Base-by-base conservation (phyloP, 2,888 invertebrate species). In the Diaperis boleti region DNA sequence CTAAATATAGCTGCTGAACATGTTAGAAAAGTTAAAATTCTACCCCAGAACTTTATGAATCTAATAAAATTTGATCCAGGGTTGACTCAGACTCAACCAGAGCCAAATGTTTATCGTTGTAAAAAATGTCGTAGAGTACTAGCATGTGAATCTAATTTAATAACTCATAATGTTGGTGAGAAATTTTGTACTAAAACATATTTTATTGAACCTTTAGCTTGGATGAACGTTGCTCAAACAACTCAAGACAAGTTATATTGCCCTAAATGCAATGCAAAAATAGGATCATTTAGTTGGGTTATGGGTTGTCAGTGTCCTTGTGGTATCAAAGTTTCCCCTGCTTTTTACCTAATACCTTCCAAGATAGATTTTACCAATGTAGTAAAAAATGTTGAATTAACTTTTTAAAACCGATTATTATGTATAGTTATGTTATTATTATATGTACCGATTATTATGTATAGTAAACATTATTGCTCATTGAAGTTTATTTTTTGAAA, bases 201-300 rank as follows among this genome's bases (percentile, higher is more conserved):
- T 80, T 96, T 96, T 82, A 86, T 95, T 65, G 96, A 96, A 82
- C 96, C 96, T 0, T 85, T 96, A 76, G 84, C 88, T 7, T 96
- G 96, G 96, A 96, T 96, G 95, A 84, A 88, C 73, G 88, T 91
- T 41, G 83, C 86, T 33, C 87, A 88, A 72, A 85, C 54, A 3
- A 85, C 89, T 8, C 89, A 92, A 74, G 95, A 95, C 31, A 95
- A 95, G 81, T 85, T 96, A 65, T 86, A 89, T 80, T 92, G 96
- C 80, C 93, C 95, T 42, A 92, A 93, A 79, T 96, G 96, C 77
- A 84, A 84, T 62, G 87, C 88, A 64, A 95, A 96, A 82, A 84
- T 96, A 64, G 96, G 96, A 18, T 93, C 92, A 60, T 96, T 92
- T 79, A 94, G 92, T 79, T 96, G 96, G 96, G 86, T 92, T 62